phyloP scores from a whole-genome alignment of 1,140 invertebrate species.

The Philopotamus ludificatus region DNA sequence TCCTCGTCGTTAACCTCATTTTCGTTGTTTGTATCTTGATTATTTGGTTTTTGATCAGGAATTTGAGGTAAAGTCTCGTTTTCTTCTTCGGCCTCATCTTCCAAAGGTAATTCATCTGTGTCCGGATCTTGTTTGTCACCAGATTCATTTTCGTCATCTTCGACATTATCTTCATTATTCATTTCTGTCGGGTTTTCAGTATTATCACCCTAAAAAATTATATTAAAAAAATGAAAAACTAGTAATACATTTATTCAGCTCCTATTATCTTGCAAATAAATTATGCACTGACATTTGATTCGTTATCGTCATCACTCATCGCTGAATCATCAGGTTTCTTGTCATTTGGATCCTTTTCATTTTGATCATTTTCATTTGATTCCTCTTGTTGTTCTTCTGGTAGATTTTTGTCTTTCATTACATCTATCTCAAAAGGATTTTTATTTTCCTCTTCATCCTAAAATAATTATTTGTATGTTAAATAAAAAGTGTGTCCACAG shows the following conservation, averaged over 20 bases:
- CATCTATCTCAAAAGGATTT: constrained; percentile 82
- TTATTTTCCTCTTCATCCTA: constrained; percentile 64
- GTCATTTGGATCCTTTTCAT: constrained; percentile 50
- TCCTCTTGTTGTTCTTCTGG: constrained; percentile 51
- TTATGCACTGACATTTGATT: constrained; percentile 21
- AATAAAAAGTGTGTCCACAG: neutral
- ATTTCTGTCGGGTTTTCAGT: neutral
- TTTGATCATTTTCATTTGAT: constrained; percentile 51
- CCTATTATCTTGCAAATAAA: neutral
- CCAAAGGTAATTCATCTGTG: constrained; percentile 16
- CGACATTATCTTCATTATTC: constrained; percentile 41
- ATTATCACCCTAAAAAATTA: neutral
- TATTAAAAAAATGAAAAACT: neutral
- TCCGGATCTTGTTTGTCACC: constrained; percentile 17
- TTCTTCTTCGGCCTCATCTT: constrained; percentile 46
- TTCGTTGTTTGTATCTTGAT: constrained; percentile 59
- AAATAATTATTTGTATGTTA: constrained; percentile 26
- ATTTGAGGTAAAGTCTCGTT: constrained; percentile 44
- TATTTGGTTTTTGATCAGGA: constrained; percentile 44
- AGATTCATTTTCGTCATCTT: constrained; percentile 28
- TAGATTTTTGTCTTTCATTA: constrained; percentile 64
- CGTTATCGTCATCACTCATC: constrained; percentile 47
- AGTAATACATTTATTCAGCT: too few species aligned
- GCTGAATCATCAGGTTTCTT: constrained; percentile 51
- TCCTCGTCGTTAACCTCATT: constrained; percentile 50